Evolutionary conservation across 2,113 vertebrate genomes (phyloP).

Genomic region (Pterocles gutturalis): DNA sequence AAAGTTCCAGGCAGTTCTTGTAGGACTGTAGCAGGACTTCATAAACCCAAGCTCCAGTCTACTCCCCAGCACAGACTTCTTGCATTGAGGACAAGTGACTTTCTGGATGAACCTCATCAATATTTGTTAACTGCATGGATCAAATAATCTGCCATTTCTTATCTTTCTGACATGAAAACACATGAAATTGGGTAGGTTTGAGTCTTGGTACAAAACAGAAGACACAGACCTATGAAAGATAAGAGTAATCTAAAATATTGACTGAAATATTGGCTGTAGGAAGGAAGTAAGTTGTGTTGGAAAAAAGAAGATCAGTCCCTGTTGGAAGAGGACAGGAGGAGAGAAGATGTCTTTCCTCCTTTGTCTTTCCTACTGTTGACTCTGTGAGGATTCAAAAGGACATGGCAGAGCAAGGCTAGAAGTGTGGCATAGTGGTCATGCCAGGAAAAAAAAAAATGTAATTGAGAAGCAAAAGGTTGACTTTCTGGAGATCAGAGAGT

Average conservation of each 20-base stretch:
- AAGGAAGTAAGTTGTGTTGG: not conserved
- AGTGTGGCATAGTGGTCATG: not conserved
- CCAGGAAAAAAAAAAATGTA: not conserved
- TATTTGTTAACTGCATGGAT: not conserved
- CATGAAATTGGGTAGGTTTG: not conserved
- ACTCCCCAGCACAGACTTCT: not conserved
- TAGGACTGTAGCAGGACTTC: not conserved
- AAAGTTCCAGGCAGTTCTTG: constrained; percentile 1
- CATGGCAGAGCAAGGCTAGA: not conserved
- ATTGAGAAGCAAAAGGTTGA: not conserved
- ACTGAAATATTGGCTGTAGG: not conserved
- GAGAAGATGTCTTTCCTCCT: not conserved
- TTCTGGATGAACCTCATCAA: not conserved
- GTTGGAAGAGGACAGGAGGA: not conserved
- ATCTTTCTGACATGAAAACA: not conserved
- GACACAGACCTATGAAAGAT: not conserved
- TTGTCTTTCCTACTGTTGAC: not conserved
- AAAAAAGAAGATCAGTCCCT: not conserved
- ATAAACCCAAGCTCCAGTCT: not conserved
- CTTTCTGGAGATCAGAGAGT: not conserved
- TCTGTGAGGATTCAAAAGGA: not conserved
- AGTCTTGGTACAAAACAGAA: not conserved
- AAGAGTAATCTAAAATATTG: not conserved
- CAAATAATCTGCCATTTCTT: not conserved
- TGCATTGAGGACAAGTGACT: not conserved